These are phyloP conservation scores for Diadegma fenestrale DNA, from an alignment of 2,888 invertebrate genomes.

Conservation along the genomic window DNA sequence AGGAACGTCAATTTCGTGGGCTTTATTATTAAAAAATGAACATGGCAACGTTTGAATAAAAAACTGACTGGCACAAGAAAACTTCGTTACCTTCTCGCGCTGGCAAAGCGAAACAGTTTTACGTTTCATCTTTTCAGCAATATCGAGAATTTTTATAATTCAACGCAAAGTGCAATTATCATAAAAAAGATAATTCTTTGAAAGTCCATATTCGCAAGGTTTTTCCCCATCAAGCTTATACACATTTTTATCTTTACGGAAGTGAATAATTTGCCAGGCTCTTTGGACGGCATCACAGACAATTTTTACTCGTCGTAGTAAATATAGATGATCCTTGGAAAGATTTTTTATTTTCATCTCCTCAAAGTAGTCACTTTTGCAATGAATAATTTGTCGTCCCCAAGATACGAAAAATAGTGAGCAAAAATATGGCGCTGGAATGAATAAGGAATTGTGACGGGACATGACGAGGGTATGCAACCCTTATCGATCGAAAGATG, in stretches of 20 bases:
- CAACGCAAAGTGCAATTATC: slow-evolving; percentile 16
- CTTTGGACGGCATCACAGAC: slow-evolving; percentile 30
- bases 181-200: slow-evolving; percentile 33
- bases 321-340: slow-evolving; percentile 20
- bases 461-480: slow-evolving; percentile 28
- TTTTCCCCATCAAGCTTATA: neutral
- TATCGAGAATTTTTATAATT: slow-evolving; percentile 20
- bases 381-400: neutral
- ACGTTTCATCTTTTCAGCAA: slow-evolving; percentile 11
- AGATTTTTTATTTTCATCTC: slow-evolving; percentile 7
- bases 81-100: neutral
- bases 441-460: slow-evolving; percentile 22
- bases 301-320: slow-evolving; percentile 17
- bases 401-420: slow-evolving; percentile 15
- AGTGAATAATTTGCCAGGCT: slow-evolving; percentile 57
- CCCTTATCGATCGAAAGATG: slow-evolving; percentile 34
- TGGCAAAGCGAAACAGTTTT: neutral
- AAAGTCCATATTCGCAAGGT: slow-evolving; percentile 21
- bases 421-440: neutral
- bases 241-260: slow-evolving; percentile 8
- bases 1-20: neutral
- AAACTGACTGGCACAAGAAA: neutral
- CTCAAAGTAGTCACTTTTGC: neutral
- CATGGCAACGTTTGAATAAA: neutral
- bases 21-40: neutral